These are phyloP conservation scores for Laticauda colubrina DNA, from an alignment of 2,113 vertebrate species.

Conservation along the genomic window DNA sequence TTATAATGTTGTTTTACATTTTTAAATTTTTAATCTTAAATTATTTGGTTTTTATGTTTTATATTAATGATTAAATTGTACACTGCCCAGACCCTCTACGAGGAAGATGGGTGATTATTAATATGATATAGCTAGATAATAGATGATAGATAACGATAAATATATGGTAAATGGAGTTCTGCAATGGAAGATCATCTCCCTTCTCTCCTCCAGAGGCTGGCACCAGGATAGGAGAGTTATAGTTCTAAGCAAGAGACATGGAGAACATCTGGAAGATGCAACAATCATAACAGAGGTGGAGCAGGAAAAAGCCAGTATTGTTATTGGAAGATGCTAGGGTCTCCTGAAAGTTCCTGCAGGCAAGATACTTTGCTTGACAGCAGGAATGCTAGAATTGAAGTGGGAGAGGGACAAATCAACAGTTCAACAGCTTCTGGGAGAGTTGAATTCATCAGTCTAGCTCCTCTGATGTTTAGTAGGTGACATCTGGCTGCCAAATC, in stretches of 20 bases:
- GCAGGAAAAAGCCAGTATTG: not conserved
- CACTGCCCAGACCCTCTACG: not conserved
- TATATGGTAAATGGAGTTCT: not conserved
- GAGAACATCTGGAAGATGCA: not conserved
- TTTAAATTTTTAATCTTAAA: not conserved
- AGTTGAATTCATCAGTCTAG: constrained; percentile 7
- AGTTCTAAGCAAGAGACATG: not conserved
- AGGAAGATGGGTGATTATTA: not conserved
- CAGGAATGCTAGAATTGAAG: not conserved
- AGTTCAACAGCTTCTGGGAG: not conserved
- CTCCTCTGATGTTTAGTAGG: constrained; percentile 16
- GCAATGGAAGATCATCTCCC: not conserved
- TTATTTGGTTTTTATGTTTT: not conserved
- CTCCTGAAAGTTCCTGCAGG: not conserved
- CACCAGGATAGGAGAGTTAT: not conserved
- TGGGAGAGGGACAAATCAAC: not conserved
- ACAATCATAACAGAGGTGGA: not conserved
- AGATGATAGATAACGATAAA: not conserved
- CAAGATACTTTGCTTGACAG: not conserved
- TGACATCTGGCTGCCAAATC: constrained; percentile 51
- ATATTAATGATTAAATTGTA: not conserved
- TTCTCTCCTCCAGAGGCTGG: not conserved
- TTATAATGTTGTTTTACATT: not conserved
- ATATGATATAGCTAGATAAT: not conserved
- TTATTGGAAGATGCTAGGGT: not conserved